phyloP scores from a whole-genome alignment of 2,113 vertebrate species.

The Centropristis striata region DNA sequence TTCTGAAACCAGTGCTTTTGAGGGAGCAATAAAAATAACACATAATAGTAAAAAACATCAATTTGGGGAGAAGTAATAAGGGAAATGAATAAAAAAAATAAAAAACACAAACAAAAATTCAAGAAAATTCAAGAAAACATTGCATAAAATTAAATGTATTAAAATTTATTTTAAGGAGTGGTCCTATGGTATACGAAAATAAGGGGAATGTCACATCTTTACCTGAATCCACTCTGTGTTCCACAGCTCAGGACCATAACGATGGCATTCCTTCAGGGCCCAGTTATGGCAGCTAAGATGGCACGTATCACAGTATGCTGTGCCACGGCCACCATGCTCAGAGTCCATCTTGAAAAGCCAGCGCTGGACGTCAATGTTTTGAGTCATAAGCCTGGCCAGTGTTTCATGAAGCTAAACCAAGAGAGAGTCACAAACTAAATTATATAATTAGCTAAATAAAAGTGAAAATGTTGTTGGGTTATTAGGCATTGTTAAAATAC shows the following conservation, averaged over 20 bases:
- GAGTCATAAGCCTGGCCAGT: conserved; percentile 85
- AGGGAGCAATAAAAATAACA: conserved; percentile 44
- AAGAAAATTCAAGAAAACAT: conserved; percentile 43
- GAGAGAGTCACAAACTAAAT: conserved; percentile 8
- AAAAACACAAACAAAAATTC: conserved; percentile 42
- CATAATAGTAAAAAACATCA: conserved; percentile 53
- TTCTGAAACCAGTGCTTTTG: conserved; percentile 42
- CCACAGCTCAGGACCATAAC: conserved; percentile 77
- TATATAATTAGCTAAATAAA: not conserved
- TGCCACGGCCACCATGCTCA: conserved; percentile 84
- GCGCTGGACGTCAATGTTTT: conserved; percentile 85
- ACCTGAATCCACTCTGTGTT: conserved; percentile 85
- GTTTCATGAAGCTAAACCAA: conserved; percentile 85
- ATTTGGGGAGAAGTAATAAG: conserved; percentile 41
- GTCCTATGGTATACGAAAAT: conserved; percentile 13
- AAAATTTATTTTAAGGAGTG: conserved; percentile 24
- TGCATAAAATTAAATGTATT: conserved; percentile 28
- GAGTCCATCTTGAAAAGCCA: conserved; percentile 92
- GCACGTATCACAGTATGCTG: conserved; percentile 88
- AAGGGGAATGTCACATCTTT: conserved; percentile 11
- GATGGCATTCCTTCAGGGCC: conserved; percentile 76
- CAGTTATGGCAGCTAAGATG: conserved; percentile 85
- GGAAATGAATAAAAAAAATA: conserved; percentile 32
- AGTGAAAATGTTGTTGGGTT: not conserved
- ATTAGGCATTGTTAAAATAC: not conserved